Evolutionary conservation across 2,888 invertebrate genomes (phyloP), one percentile per base, ranked within the genome.

Genomic region (Euclidia mi): DNA sequence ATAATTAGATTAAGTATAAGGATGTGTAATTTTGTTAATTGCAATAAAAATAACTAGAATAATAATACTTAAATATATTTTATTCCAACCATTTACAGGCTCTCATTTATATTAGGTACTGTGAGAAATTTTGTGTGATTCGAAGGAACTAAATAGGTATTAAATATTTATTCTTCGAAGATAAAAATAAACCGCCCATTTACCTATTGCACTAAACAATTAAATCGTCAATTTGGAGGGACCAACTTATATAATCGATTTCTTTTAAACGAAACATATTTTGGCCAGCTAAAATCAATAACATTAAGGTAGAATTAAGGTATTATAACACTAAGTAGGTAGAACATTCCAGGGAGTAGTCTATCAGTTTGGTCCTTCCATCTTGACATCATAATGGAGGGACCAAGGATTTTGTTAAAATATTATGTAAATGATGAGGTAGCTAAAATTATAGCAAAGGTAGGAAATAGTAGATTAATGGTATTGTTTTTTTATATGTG

Each of bases 381-480:
- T 28, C 42, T 42, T 42, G 42, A 17, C 10, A 37, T 37, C 15
- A 37, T 37, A 37, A 37, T 37, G 37, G 28, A 28, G 42, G 42
- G 42, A 42, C 29, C 29, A 42, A 42, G 9, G 9, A 29, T 28
- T 42, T 42, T 42, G 42, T 29, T 42, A 29, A 42, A 42, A 41
- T 41, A 41, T 28, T 42, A 12, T 28, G 2, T 42, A 42, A 6
- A 40, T 40, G 40, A 11, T 18, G 20, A 40, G 20, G 20, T 20
- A 40, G 40, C 20, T 40, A 40, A 40, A 40, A 11, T 40, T 40
- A 40, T 40, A 40, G 40, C 40, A 40, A 40, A 11, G 40, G 20
- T 40, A 40, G 40, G 18, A 40, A 40, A 40, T 40, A 40, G 40
- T 40, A 40, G 40, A 40, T 40, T 40, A 40, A 40, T 40, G 40